Evolutionary conservation across 1,140 invertebrate genomes (phyloP).

Genomic region (Bemisia tabaci): DNA sequence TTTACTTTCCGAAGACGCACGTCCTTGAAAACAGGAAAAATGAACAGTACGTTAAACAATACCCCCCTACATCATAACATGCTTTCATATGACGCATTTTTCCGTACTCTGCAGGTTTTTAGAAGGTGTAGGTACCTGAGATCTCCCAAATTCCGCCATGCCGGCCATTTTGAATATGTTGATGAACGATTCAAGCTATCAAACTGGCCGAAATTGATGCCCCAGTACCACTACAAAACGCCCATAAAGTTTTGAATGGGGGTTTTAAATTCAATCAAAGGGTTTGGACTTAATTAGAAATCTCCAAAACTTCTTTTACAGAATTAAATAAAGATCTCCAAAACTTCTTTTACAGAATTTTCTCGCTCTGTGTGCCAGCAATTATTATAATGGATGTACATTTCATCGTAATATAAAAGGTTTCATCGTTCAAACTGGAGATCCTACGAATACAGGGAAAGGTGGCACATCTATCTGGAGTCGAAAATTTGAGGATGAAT

Average conservation of each 20-base stretch:
- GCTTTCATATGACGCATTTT: too few relatives aligned
- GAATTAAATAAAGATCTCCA: too few relatives aligned
- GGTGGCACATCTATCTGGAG: constrained; percentile 85
- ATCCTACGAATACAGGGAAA: constrained; percentile 91
- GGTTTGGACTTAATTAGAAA: too few relatives aligned
- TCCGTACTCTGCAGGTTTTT: too few relatives aligned
- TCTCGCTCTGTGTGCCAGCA: constrained; percentile 85
- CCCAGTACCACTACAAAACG: neutral
- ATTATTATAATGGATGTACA: constrained; percentile 85
- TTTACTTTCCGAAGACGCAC: too few relatives aligned
- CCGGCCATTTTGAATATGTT: too few relatives aligned
- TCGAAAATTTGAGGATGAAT: constrained; percentile 89
- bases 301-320: constrained; percentile 11
- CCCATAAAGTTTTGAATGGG: neutral
- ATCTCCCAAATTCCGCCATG: too few relatives aligned
- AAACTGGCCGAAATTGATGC: neutral
- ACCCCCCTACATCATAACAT: too few relatives aligned
- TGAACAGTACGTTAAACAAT: too few relatives aligned
- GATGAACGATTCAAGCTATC: too few relatives aligned
- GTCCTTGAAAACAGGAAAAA: too few relatives aligned
- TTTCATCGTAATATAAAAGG: constrained; percentile 98
- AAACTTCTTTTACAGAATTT: constrained; percentile 70
- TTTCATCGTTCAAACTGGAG: constrained; percentile 95
- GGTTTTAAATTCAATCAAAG: neutral
- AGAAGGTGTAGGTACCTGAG: too few relatives aligned